Base-by-base conservation (phyloP, 2,113 vertebrate genomes). In the Phodopus roborovskii region DNA sequence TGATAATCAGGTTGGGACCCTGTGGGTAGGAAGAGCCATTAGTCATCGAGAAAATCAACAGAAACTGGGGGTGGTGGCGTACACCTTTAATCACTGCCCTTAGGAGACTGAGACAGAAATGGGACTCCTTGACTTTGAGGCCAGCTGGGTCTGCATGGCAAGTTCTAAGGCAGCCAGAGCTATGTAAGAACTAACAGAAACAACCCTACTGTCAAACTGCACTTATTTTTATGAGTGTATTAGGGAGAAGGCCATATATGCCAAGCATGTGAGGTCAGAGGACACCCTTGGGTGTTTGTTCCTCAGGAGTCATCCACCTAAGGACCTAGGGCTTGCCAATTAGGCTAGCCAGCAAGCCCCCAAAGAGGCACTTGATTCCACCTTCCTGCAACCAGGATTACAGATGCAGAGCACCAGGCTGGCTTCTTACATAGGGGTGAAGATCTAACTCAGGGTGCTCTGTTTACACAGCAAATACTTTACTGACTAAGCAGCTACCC, bases 1-100 rank as follows among this genome's bases (percentile, higher is more conserved):
- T 99, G 56, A 99, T 99, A 1, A 99, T 99, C 98, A 99, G 92
- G 98, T 99, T 99, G 1, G 99, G 99, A 60, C 99, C 99, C 99
- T 99, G 98, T 1, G 7, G 8, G 95, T 26, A 16, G 64, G 39
- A 53, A 91, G 64, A 90, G 83, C 48, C 60, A 87, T 97, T 91
- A 97, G 92, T 96, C 91, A 90, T 12, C 50, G 79, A 20, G 12
- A 75, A 36, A 75, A 24, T 0, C 1, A 78, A 79, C 24, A 92
- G 84, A 36, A 17, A n/a, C 81, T 42, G 12, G 24, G 28, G 26
- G 64, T 7, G 39, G 60, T 33, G 60, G 60, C 19, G 26, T 15
- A 30, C 60, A 20, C 39, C 60, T 64, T 64, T 45, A 45, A 64
- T 20, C 82, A 19, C 82, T 64, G 60, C 26, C 3, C 39, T 45